Conservation (phyloP, 2,113 vertebrate genomes). For the Dromiciops gliroides region DNA sequence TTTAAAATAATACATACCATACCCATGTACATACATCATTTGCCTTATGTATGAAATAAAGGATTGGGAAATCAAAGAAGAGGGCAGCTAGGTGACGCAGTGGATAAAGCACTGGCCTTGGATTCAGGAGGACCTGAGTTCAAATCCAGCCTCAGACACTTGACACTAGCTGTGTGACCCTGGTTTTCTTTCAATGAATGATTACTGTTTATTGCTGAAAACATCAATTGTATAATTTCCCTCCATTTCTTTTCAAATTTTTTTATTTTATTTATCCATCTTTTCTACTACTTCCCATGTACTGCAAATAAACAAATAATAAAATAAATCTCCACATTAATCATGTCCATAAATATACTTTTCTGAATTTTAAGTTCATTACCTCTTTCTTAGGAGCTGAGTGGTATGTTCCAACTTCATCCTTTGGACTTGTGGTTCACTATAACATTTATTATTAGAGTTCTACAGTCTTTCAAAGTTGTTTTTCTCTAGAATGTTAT, state of each 20-base stretch:
- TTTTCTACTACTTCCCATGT: neutral
- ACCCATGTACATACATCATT: neutral
- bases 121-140: no score
- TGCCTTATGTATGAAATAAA: neutral
- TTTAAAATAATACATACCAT: neutral
- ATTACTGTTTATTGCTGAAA: neutral
- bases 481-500: neutral
- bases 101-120: no score
- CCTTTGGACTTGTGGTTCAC: no score
- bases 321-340: neutral
- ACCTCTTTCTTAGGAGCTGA: neutral
- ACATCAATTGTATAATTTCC: neutral
- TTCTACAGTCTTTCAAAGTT: neutral
- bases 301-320: no score
- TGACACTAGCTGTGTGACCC: no score
- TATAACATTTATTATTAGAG: neutral
- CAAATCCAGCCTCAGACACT: no score
- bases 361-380: neutral
- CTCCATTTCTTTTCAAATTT: neutral
- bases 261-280: neutral
- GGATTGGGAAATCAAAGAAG: neutral
- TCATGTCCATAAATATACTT: neutral
- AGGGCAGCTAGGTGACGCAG: no score
- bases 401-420: neutral
- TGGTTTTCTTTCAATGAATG: neutral